Evolutionary conservation across 2,797 vertebrate genomes (phyloP).

Genomic region (Lepidocolaptes lacrymiger): DNA sequence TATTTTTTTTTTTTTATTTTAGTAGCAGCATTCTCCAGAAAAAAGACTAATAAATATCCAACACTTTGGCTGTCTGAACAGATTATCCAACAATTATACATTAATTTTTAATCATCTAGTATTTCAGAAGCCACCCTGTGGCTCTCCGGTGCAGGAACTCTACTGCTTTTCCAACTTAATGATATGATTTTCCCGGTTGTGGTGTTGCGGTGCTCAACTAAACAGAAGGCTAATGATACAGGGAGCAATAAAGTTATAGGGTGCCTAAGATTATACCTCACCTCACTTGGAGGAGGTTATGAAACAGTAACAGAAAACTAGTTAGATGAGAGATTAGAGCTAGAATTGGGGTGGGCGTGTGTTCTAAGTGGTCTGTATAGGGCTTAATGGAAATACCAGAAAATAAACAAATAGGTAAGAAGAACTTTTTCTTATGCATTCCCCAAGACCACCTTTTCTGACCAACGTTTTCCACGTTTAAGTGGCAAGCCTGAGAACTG

Average conservation of each 20-base stretch:
- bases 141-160: constrained; percentile 2
- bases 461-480: background rate
- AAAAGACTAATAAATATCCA: background rate
- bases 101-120: constrained; percentile 55
- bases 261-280: background rate
- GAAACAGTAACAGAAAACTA: background rate
- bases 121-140: constrained; percentile 1
- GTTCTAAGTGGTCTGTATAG: background rate
- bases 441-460: background rate
- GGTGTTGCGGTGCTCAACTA: background rate
- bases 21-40: background rate
- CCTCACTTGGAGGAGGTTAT: background rate
- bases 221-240: background rate
- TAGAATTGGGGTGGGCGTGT: background rate
- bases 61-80: background rate
- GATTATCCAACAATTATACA: constrained; percentile 11
- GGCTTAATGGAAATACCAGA: background rate
- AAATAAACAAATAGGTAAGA: background rate
- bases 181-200: background rate
- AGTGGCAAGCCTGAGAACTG: background rate
- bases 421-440: background rate
- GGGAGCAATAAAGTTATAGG: background rate
- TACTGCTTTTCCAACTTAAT: constrained; percentile 31
- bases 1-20: background rate
- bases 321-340: background rate